phyloP scores from a whole-genome alignment of 2,888 invertebrate species.

The Trachelus iudaicus region DNA sequence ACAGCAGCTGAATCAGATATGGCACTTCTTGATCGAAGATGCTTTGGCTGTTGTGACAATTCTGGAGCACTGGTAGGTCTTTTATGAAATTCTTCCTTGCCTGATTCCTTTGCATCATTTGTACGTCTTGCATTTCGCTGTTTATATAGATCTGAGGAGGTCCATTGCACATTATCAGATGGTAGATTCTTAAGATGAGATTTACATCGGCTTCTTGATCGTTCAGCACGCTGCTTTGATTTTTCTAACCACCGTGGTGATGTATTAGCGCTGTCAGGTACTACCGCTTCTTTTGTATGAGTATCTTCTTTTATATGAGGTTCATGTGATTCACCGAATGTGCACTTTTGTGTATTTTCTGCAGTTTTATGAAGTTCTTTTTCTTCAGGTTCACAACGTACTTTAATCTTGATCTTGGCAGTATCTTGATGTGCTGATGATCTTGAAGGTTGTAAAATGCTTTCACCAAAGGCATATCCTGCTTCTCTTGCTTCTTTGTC shows the following conservation, averaged over 20 bases:
- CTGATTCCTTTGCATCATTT: background rate
- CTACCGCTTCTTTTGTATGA: background rate
- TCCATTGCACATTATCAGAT: background rate
- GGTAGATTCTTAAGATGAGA: background rate
- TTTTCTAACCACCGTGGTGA: background rate
- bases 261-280: background rate
- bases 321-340: background rate
- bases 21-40: conserved; percentile 29
- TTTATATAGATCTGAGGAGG: background rate
- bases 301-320: background rate
- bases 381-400: conserved; percentile 37
- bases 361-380: conserved; percentile 27
- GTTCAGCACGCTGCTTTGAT: background rate
- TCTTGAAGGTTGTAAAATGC: conserved; percentile 8
- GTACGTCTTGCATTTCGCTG: background rate
- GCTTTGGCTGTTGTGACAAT: background rate
- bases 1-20: conserved; percentile 34
- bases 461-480: conserved; percentile 16
- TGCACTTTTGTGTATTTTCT: background rate
- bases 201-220: background rate
- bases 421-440: conserved; percentile 23
- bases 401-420: conserved; percentile 28
- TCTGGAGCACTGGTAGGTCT: conserved; percentile 29
- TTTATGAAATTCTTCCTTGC: background rate
- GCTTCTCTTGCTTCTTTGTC: conserved; percentile 16